These are phyloP conservation scores for Oceanodroma leucorhoa DNA, from an alignment of 2,797 vertebrate species.

Conservation along the genomic window DNA sequence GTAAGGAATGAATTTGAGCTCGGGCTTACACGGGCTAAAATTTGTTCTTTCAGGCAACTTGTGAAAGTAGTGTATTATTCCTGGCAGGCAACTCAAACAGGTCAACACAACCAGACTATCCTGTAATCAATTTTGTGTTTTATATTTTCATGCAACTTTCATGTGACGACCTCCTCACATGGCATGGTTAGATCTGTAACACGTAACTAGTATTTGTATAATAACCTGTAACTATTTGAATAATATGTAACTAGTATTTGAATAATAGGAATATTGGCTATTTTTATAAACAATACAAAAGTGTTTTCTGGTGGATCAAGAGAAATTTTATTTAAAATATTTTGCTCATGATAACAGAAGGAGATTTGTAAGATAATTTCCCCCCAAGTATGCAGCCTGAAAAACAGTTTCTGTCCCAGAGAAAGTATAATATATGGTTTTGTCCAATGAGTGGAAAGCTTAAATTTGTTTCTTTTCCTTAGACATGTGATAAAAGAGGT, in stretches of 20 bases:
- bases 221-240: neutral
- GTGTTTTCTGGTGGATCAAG: neutral
- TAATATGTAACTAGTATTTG: neutral
- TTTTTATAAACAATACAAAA: neutral
- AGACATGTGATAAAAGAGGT: neutral
- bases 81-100: neutral
- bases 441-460: neutral
- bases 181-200: neutral
- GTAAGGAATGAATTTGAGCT: neutral
- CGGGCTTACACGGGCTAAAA: neutral
- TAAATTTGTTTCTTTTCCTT: neutral
- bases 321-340: neutral
- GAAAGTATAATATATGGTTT: neutral
- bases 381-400: accelerated
- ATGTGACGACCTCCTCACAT: neutral
- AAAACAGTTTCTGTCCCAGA: neutral
- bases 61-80: neutral
- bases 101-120: neutral
- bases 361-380: neutral
- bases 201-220: neutral
- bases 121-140: neutral
- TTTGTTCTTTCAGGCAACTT: neutral
- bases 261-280: neutral
- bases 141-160: neutral
- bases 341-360: neutral